These are phyloP conservation scores for Trinectes maculatus DNA, from an alignment of 2,113 vertebrate genomes.

Conservation along the genomic window DNA sequence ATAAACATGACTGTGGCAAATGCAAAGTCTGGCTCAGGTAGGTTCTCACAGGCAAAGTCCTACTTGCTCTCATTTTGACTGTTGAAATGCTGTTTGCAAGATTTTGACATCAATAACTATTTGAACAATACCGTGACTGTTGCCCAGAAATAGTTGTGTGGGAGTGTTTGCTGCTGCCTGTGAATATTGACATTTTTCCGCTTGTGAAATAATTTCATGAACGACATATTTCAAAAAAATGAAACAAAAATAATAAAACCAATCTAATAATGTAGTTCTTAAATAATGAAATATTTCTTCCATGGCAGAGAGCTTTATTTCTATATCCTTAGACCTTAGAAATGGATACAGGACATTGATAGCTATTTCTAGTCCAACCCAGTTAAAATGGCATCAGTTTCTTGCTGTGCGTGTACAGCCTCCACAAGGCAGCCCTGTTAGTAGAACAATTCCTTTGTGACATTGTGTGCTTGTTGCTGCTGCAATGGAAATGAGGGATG, in stretches of 20 bases:
- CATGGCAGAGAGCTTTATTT: background rate
- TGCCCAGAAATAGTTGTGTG: conserved; percentile 35
- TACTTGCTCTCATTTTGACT: background rate
- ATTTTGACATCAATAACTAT: conserved; percentile 24
- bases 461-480: conserved; percentile 46
- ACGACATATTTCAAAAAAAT: no score
- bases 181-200: conserved; percentile 7
- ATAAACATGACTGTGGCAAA: conserved; percentile 80
- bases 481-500: conserved; percentile 53
- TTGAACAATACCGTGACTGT: background rate
- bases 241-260: no score
- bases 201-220: background rate
- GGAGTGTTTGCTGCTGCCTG: background rate
- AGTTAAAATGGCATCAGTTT: conserved; percentile 11
- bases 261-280: no score
- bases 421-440: conserved; percentile 40
- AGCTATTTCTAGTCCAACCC: conserved; percentile 1
- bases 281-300: background rate
- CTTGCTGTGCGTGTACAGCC: conserved; percentile 15
- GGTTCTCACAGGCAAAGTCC: conserved; percentile 43
- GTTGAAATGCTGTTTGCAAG: background rate
- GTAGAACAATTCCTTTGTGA: conserved; percentile 56
- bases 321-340: background rate
- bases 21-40: conserved; percentile 80
- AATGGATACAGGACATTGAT: no score